These are phyloP conservation scores for Neoaliturus tenellus DNA, from an alignment of 2,888 invertebrate genomes.

Conservation along the genomic window DNA sequence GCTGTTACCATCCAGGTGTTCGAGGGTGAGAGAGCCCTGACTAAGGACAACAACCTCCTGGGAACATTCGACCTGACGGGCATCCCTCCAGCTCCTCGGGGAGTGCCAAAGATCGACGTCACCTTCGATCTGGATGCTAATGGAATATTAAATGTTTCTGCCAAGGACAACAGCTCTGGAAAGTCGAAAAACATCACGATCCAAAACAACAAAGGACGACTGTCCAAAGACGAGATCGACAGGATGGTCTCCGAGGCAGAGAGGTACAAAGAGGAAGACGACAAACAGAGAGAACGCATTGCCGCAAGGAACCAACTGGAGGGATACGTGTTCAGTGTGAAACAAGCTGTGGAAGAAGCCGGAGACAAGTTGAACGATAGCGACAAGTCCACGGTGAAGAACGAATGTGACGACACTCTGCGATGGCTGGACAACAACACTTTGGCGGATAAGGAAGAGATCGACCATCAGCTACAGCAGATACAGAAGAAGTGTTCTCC, in stretches of 20 bases:
- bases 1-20: conserved; percentile 72
- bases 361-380: conserved; percentile 70
- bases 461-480: conserved; percentile 72
- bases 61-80: conserved; percentile 69
- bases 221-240: conserved; percentile 74
- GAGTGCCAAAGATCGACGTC: conserved; percentile 80
- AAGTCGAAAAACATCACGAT: conserved; percentile 72
- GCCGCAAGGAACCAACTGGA: conserved; percentile 73
- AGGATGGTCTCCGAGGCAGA: conserved; percentile 71
- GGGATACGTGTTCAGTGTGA: conserved; percentile 70
- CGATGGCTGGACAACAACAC: conserved; percentile 74
- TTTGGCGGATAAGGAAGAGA: conserved; percentile 73
- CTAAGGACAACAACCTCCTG: conserved; percentile 63
- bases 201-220: conserved; percentile 72
- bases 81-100: conserved; percentile 64
- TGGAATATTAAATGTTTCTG: conserved; percentile 71
- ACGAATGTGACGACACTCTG: conserved; percentile 70
- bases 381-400: conserved; percentile 71
- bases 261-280: conserved; percentile 71
- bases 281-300: conserved; percentile 71
- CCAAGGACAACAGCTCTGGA: conserved; percentile 72
- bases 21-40: conserved; percentile 73
- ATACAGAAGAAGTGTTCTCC: conserved; percentile 71
- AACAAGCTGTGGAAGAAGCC: conserved; percentile 70
- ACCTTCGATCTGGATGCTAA: conserved; percentile 82